Evolutionary conservation across 2,797 vertebrate genomes (phyloP).

Genomic region (Crax fasciolata): DNA sequence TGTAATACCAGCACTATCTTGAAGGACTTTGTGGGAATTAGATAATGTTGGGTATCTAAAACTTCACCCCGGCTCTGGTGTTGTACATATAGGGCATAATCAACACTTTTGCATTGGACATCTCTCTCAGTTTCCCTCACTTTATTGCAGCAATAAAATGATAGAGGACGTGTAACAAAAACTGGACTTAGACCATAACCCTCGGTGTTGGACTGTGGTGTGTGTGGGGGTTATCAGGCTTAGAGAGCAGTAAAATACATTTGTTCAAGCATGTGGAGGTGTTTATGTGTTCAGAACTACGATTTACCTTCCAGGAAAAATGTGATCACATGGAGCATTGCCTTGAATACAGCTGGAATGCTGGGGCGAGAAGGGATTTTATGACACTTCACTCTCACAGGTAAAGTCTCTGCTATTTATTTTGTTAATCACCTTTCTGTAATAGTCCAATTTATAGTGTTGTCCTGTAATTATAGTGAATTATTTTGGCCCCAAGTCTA

Average conservation of each 20-base stretch:
- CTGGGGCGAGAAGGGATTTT: background rate
- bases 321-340: background rate
- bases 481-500: background rate
- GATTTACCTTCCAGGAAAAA: background rate
- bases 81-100: fast-evolving
- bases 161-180: background rate
- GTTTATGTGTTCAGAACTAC: background rate
- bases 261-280: background rate
- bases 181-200: constrained; percentile 66
- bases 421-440: background rate
- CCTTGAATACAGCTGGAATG: background rate
- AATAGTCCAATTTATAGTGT: background rate
- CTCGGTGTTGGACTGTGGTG: constrained; percentile 38
- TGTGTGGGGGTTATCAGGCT: constrained; percentile 1
- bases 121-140: background rate
- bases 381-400: background rate
- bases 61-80: fast-evolving
- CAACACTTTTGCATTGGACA: fast-evolving
- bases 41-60: background rate
- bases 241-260: constrained; percentile 43
- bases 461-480: background rate
- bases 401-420: background rate
- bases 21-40: background rate
- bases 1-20: background rate
- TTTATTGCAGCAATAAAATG: constrained; percentile 31